Percentiles rank a stretch among this genome's conserved stretches.
Evolutionary conservation across 2,113 vertebrate genomes (phyloP).

Genomic region (Lampris megalopsis): DNA sequence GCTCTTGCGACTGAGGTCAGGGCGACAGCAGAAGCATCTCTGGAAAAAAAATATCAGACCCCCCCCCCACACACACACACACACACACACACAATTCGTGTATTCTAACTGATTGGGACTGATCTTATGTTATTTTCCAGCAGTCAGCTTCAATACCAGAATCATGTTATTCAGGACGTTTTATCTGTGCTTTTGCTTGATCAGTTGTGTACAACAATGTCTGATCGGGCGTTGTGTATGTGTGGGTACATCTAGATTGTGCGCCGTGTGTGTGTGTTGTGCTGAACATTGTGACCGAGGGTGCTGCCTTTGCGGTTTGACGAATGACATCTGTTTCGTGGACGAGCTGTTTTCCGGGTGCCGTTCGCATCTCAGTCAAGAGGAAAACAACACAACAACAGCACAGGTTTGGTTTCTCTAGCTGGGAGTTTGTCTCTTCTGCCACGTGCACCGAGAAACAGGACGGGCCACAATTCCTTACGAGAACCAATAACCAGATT

Average conservation of each 20-base stretch:
- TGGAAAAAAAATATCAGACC: neutral
- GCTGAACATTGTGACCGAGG: neutral
- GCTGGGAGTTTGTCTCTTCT: constrained; percentile 37
- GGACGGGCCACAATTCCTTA: constrained; percentile 24
- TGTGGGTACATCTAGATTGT: too few relatives aligned
- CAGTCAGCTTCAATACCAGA: too few relatives aligned
- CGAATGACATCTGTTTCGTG: constrained; percentile 48
- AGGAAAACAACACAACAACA: constrained; percentile 58
- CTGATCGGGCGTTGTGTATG: too few relatives aligned
- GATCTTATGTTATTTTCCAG: neutral
- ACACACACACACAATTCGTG: neutral
- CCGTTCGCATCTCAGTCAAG: constrained; percentile 21
- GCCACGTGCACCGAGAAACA: constrained; percentile 67
- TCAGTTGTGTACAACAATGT: neutral
- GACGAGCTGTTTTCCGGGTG: constrained; percentile 59
- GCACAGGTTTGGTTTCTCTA: constrained; percentile 63
- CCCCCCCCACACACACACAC: too few relatives aligned
- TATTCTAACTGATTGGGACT: neutral
- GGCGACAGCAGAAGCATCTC: neutral
- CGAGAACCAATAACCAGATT: constrained; percentile 1
- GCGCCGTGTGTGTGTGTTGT: too few relatives aligned
- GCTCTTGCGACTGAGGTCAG: neutral
- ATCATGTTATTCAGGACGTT: too few relatives aligned
- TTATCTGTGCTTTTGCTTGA: too few relatives aligned
- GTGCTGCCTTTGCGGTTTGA: constrained; percentile 31